Evolutionary conservation across 2,113 vertebrate species (phyloP), one percentile per base, ranked within the genome.

Genomic region (human (Homo sapiens)): DNA sequence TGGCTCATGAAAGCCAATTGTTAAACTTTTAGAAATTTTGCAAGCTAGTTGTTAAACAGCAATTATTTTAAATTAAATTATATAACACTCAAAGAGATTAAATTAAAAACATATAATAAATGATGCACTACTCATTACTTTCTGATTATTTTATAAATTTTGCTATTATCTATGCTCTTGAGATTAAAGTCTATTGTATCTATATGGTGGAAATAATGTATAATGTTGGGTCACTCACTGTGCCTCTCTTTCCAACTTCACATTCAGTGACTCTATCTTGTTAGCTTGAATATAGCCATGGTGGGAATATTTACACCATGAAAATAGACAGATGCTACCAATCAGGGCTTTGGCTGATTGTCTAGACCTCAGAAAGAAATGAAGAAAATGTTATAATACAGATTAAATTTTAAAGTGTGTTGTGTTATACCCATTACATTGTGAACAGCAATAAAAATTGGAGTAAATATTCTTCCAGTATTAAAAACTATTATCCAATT

Each of bases 31-130:
- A 61, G 73, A 57, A 64, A 88, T 95, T 76, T 75, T 70, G 81
- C 88, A 84, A 75, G 52, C 64, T 89, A 57, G 55, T 61, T 61
- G 38, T 83, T 90, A 96, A 50, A 93, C 3, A 72, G 73, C 88
- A 92, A 70, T 94, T 89, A 59, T 90, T 96, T 89, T 78, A 89
- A 89, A 89, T 92, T 96, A 64, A 57, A 55, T 84, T 88, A 76
- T 81, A 72, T 61, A 89, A 85, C 27, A 96, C 38, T 78, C 8
- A 27, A 92, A 30, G 57, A 50, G 59, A 78, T 90, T 90, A 89
- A 76, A 89, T 89, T 84, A 89, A 92, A 96, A 70, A n/a, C 52
- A 92, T 48, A 45, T 72, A 84, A 57, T 78, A 89, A 85, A 66
- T 84, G 80, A 92, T 12, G 12, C 17, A 85, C 23, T 92, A 64